A percentile compares a stretch with the other conserved stretches of the same genome.
Evolutionary conservation across 2,113 vertebrate genomes (phyloP).

Genomic region (Nannospalax galili): DNA sequence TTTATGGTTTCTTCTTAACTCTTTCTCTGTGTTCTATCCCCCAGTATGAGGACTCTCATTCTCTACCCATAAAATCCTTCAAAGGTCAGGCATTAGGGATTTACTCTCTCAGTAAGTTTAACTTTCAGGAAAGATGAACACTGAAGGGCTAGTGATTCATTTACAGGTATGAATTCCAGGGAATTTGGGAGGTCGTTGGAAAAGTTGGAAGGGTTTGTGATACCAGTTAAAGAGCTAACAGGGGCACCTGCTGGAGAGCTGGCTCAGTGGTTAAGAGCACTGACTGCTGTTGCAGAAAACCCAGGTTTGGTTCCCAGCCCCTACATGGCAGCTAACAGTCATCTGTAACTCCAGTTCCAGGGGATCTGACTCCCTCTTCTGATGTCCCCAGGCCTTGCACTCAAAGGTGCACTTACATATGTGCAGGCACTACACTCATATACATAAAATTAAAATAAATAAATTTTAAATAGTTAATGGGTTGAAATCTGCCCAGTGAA

Average conservation of each 20-base stretch:
- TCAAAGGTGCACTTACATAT: too few species aligned
- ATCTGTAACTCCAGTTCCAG: too few species aligned
- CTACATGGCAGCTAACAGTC: too few species aligned
- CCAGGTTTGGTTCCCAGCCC: too few species aligned
- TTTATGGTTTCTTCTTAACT: not conserved
- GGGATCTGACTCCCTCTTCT: too few species aligned
- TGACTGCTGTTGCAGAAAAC: too few species aligned
- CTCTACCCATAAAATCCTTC: not conserved
- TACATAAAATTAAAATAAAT: too few species aligned
- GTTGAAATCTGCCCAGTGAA: not conserved
- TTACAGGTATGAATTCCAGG: not conserved
- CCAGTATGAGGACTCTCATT: not conserved
- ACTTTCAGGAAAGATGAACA: not conserved
- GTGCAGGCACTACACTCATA: too few species aligned
- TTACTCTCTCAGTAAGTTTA: not conserved
- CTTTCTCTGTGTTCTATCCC: not conserved
- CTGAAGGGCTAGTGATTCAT: not conserved
- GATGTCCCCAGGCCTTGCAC: too few species aligned
- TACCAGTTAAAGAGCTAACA: not conserved
- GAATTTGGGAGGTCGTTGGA: not conserved
- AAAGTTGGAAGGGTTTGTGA: not conserved
- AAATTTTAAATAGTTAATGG: too few species aligned
- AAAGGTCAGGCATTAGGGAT: not conserved
- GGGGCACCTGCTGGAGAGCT: too few species aligned
- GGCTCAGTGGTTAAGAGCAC: too few species aligned